phyloP scores from a whole-genome alignment of 2,888 invertebrate genomes.

The Monoplex corrugatus region DNA sequence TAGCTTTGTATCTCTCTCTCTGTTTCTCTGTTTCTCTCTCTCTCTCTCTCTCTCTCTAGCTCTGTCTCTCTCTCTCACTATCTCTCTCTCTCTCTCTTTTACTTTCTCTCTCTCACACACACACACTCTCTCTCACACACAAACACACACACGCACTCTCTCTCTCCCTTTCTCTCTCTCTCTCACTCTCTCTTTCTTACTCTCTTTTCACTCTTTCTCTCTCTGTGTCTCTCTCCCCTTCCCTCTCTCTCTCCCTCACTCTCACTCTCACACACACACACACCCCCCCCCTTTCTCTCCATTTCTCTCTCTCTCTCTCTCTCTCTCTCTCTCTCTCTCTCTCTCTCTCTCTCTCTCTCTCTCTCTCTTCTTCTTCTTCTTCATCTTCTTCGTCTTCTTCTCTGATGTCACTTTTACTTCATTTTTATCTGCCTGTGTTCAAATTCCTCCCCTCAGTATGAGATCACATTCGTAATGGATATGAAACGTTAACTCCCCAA shows the following conservation, averaged over 20 bases:
- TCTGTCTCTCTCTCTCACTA: no score
- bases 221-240: not conserved
- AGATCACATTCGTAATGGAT: no score
- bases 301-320: no score
- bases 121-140: not conserved
- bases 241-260: not conserved
- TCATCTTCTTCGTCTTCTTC: no score
- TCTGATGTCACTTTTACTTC: no score
- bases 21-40: not conserved
- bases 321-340: not conserved
- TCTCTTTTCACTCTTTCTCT: not conserved
- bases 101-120: not conserved
- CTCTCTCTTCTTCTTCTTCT: no score
- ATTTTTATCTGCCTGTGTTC: no score
- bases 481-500: no score
- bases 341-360: no score
- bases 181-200: not conserved
- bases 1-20: not conserved
- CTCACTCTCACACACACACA: not conserved
- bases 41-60: not conserved
- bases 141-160: not conserved
- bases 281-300: not conserved
- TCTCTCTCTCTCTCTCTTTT: not conserved
- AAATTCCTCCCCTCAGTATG: no score
- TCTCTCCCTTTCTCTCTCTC: not conserved